Conservation (phyloP, 2,797 vertebrate species). For the Tragelaphus eurycerus region DNA sequence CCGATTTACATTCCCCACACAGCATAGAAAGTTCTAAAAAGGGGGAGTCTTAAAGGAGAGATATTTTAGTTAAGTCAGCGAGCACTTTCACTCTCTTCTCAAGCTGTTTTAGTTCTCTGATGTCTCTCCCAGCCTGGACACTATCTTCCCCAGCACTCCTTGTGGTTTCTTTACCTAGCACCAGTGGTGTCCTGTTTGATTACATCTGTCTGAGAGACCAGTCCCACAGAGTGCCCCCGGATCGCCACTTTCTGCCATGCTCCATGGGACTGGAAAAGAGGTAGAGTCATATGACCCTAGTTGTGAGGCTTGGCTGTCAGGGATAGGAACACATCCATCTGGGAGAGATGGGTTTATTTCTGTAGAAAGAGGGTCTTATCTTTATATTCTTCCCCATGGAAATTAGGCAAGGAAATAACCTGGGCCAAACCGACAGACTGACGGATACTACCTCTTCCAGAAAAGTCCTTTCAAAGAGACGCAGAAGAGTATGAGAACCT, state of each 20-base stretch:
- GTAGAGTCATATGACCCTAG: neutral
- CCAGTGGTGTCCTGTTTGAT: neutral
- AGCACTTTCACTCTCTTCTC: neutral
- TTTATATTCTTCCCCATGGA: neutral
- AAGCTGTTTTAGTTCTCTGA: neutral
- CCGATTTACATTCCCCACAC: neutral
- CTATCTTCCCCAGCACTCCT: neutral
- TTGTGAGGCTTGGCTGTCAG: neutral
- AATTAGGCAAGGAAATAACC: neutral
- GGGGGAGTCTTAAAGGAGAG: neutral
- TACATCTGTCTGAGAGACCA: neutral
- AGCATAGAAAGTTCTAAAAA: neutral
- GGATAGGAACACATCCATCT: neutral
- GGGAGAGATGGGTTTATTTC: neutral
- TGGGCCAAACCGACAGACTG: neutral
- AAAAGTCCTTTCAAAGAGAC: neutral
- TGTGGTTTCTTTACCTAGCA: neutral
- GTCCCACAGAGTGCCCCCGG: fast-evolving
- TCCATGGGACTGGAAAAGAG: neutral
- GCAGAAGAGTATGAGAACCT: neutral
- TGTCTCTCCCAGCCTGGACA: neutral
- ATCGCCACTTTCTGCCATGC: neutral
- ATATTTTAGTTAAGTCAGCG: neutral
- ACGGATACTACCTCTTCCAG: neutral
- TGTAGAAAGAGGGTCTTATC: neutral